Percentiles rank a stretch among this genome's conserved stretches.
Conservation (phyloP, 2,113 vertebrate species). For the Tetrao urogallus region DNA sequence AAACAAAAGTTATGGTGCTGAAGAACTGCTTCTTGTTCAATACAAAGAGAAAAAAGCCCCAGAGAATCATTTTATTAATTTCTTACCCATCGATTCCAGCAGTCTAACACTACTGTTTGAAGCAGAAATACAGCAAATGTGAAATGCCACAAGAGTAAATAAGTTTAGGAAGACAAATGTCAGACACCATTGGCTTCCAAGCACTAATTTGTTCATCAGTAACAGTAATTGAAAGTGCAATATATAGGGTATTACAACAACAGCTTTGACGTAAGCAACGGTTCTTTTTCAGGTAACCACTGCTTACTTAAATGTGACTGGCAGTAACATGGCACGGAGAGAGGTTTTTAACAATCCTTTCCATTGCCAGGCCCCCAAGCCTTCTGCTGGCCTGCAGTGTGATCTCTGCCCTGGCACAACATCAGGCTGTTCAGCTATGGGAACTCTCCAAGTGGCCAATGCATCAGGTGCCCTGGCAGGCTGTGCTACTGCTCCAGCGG, state of each 20-base stretch:
- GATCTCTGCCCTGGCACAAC: background rate
- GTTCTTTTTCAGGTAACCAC: too few relatives aligned
- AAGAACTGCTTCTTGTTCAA: background rate
- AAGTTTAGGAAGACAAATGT: background rate
- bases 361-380: rapidly evolving
- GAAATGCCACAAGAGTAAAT: background rate
- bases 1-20: background rate
- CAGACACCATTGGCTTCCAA: background rate
- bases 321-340: background rate
- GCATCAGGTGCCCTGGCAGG: too few relatives aligned
- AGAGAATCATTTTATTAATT: background rate
- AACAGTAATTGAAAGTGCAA: background rate
- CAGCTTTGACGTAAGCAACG: background rate
- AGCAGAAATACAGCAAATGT: background rate
- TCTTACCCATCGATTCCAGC: background rate
- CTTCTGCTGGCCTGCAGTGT: background rate
- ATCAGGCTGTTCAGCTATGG: background rate
- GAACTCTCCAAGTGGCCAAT: rapidly evolving
- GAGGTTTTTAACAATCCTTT: background rate
- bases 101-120: background rate
- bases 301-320: background rate
- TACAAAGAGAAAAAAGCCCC: background rate
- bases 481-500: too few relatives aligned
- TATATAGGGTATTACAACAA: background rate
- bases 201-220: background rate